Evolutionary conservation across 2,888 invertebrate species (phyloP), one percentile per base, ranked within the genome.

Genomic region (Lydus trimaculatus): DNA sequence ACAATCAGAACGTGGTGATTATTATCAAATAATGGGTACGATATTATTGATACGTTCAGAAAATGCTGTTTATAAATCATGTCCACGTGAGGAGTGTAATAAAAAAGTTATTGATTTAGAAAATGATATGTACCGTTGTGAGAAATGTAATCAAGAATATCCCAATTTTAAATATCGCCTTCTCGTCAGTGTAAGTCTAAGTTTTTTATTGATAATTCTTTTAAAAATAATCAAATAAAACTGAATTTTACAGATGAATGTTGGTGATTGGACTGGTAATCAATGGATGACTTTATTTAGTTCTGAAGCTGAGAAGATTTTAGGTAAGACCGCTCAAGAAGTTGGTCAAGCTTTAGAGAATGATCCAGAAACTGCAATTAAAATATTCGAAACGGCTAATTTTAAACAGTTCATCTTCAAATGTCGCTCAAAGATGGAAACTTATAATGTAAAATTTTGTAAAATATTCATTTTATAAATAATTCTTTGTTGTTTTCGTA

Each of bases 221-320:
- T 1, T 2, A 15, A 13, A 36, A 15, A 13, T 1, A 39, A 58
- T 8, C 28, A 11, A 43, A 20, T n/a, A 17, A 13, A 33, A n/a
- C 13, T 62, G 23, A 63, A 70, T 66, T 61, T 82, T 84, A 17
- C 83, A 97, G 96, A 89, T 92, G 75, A 94, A 92, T 81, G 88
- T 99, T 65, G 92, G 93, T 0, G 99, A 99, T 85, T 92, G 91
- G 84, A 92, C 95, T 1, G 95, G 93, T 63, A 93, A 93, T 84
- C 91, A 93, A 75, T 98, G 98, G 93, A 91, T 94, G 9, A 98
- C 97, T 1, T 91, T 94, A 72, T 99, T 99, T 87, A 94, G 92
- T 78, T 93, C 94, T 60, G 87, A 91, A 31, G 96, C 92, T 0
- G 96, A 97, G 83, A 88, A 89, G 66, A 85, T 98, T 72, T 83